Conservation (phyloP, 2,113 vertebrate genomes). For the Paratilapia polleni region DNA sequence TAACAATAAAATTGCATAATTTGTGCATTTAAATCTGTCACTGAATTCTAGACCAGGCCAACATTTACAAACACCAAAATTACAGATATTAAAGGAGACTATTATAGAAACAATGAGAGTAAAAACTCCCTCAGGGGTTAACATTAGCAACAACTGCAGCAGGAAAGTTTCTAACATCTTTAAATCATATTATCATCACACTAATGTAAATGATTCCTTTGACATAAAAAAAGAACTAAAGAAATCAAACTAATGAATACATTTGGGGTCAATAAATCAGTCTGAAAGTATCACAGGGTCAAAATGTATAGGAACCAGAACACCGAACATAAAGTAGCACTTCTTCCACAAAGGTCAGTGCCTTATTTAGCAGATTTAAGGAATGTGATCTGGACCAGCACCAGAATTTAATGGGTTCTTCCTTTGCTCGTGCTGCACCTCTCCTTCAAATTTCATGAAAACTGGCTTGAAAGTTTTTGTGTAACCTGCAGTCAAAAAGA, state of each 20-base stretch:
- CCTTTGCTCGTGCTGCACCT: not conserved
- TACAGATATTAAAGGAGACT: not conserved
- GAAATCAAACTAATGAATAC: not conserved
- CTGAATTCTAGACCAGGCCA: not conserved
- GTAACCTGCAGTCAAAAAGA: not conserved
- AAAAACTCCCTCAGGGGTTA: not conserved
- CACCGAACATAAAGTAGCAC: not conserved
- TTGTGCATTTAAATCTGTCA: conserved; percentile 2
- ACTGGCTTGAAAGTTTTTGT: not conserved
- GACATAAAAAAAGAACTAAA: not conserved
- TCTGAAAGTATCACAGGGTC: not conserved
- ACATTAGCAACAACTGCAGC: no score
- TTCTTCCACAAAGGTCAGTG: not conserved
- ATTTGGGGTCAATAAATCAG: not conserved
- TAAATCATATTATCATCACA: not conserved
- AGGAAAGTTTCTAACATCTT: not conserved
- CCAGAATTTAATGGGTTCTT: not conserved
- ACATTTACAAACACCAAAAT: not conserved
- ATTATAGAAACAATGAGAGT: not conserved
- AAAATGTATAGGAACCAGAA: not conserved
- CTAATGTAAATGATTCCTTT: not conserved
- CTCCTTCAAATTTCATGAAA: not conserved
- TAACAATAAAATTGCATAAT: not conserved
- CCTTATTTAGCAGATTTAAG: not conserved
- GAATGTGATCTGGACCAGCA: not conserved